Evolutionary conservation across 2,888 invertebrate genomes (phyloP).

Genomic region (Aspidiotus rigidus): DNA sequence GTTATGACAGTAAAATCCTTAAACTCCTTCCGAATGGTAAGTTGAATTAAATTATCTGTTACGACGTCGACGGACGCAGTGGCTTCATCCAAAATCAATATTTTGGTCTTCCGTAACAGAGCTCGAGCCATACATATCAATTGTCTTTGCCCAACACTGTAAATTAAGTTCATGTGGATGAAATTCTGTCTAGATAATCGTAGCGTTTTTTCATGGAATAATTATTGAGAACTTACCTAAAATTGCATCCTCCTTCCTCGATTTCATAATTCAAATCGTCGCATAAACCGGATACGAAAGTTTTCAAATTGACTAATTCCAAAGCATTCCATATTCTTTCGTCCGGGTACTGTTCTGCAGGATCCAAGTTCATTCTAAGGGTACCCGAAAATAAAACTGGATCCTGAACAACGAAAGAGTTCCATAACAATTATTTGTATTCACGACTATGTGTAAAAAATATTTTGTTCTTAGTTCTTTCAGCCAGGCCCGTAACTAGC

Average conservation of each 20-base stretch:
- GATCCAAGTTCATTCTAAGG: constrained; percentile 84
- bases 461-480: too few species aligned
- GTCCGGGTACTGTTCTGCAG: constrained; percentile 68
- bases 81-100: constrained; percentile 77
- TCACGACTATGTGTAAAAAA: too few species aligned
- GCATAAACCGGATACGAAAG: constrained; percentile 66
- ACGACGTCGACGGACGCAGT: constrained; percentile 85
- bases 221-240: constrained; percentile 39
- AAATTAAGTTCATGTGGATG: too few species aligned
- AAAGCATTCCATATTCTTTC: constrained; percentile 79
- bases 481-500: too few species aligned
- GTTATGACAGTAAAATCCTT: constrained; percentile 78
- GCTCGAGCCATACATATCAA: constrained; percentile 78
- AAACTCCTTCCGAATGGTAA: constrained; percentile 80
- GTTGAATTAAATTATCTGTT: constrained; percentile 81
- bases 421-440: too few species aligned
- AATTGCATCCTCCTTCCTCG: constrained; percentile 84
- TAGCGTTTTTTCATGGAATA: too few species aligned
- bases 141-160: constrained; percentile 83
- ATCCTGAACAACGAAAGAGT: constrained; percentile 52
- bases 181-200: too few species aligned
- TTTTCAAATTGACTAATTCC: constrained; percentile 79
- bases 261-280: constrained; percentile 74
- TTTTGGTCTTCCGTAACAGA: constrained; percentile 73
- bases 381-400: constrained; percentile 90